Evolutionary conservation across 2,113 vertebrate species (phyloP), one percentile per base, ranked within the genome.

Genomic region (Microtus richardsoni): DNA sequence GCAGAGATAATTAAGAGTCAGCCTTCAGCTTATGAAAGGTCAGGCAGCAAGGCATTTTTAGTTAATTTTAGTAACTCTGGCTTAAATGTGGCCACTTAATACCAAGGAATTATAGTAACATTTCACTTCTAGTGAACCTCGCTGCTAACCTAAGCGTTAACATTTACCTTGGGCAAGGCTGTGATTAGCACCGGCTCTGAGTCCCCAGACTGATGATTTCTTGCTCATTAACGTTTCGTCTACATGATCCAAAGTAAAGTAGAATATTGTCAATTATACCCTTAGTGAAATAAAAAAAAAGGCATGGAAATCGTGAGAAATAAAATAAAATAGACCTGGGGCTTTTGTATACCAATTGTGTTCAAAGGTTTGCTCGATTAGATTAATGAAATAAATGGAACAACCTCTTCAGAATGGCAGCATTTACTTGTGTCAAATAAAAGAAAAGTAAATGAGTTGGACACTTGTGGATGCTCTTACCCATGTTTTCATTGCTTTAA

Each of bases 121-220:
- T 97, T 98, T 98, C 91, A 97, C 97, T 98, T 98, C 97, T 93
- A 97, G 91, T 92, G 96, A 98, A 91, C 70, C 78, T 96, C 96
- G 79, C 90, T 97, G 80, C 88, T 96, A 96, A 96, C 91, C 78
- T 96, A 97, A 98, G 98, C 89, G 89, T 93, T 97, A 98, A 97
- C 96, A 97, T 88, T 96, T 97, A 97, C 95, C 71, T 97, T 78
- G 17, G 71, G 89, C 97, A 96, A 95, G 84, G 75, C 97, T 97
- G 93, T 97, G 95, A 98, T 97, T 98, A 98, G 98, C 89, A 89
- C 24, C 96, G 96, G 84, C 52, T 96, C 97, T 96, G 97, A 58
- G 87, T 70, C 82, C 94, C 94, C 83, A 87, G 97, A 97, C 87
- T 95, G 41, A 97, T 44, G 87, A 93, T 83, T 75, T 87, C 52